Evolutionary conservation across 2,113 vertebrate genomes (phyloP), one percentile per base, ranked within the genome.

Genomic region (Alethe diademata): DNA sequence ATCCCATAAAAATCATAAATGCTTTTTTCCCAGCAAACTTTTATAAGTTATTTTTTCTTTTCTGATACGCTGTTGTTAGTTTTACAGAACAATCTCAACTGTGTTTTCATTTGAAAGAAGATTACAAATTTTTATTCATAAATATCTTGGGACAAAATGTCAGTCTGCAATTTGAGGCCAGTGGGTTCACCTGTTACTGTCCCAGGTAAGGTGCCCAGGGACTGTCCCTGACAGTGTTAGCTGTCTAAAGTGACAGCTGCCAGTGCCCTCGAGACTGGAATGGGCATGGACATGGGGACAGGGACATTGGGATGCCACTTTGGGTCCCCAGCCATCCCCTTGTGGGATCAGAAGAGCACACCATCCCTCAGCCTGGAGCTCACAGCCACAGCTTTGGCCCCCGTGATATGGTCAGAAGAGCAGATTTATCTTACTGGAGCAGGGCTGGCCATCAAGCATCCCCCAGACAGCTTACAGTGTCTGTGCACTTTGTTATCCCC

Each of bases 281-380:
- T 4, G 19, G 45, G 12, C 19, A 60, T 1, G 4, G 36, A 45
- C 28, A 43, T 1, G 4, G 35, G 50, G 25, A 47, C 8, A n/a
- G 70, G 45, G 38, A 64, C 40, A 23, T 9, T 1, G 2, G 26
- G 16, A 38, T 56, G 20, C 3, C 8, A 40, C 29, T 47, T 35
- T 3, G 2, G 14, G 47, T 56, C 43, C 12, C 2, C 3, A 4
- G 42, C 2, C 28, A 40, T 28, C 15, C 14, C 12, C 26, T 29
- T 54, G 11, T 38, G 19, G 25, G 12, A 26, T 12, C 4, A 58
- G 25, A 14, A 45, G 14, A 67, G 23, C 18, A 51, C 29, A 28
- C 7, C 0, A 0, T 62, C 5, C 18, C 3, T 5, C 11, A 64
- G 11, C 13, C 13, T 4, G 3, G 38, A 31, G 6, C 24, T 86